Conservation (phyloP, 2,888 invertebrate species). For the Drosophila neutralis region DNA sequence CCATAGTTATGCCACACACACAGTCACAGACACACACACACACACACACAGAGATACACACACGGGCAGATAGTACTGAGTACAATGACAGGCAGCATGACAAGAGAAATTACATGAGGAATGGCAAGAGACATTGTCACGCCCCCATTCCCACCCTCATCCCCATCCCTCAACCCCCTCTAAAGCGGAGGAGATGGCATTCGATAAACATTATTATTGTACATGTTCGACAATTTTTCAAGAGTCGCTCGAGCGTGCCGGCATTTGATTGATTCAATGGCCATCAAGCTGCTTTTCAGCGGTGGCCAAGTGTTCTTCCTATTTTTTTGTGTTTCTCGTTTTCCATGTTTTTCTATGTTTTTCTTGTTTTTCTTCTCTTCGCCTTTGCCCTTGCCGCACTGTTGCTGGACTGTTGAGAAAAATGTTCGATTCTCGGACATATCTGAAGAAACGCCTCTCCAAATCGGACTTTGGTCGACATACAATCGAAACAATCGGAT, state of each 20-base stretch:
- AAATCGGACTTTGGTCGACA: neutral
- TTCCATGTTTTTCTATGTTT: neutral
- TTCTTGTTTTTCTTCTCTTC: neutral
- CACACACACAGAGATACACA: neutral
- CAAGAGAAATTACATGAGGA: neutral
- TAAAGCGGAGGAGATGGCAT: slow-evolving; percentile 56
- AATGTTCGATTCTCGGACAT: neutral
- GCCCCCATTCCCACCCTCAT: slow-evolving; percentile 20
- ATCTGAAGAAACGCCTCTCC: neutral
- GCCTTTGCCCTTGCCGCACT: neutral
- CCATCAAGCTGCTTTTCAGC: slow-evolving; percentile 12
- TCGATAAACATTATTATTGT: slow-evolving; percentile 79
- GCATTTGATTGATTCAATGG: slow-evolving; percentile 74
- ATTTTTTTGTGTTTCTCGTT: neutral
- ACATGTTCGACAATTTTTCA: slow-evolving; percentile 79
- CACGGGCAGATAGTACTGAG: neutral
- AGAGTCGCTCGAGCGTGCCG: slow-evolving; percentile 71
- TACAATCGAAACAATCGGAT: neutral
- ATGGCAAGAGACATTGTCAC: slow-evolving; percentile 40
- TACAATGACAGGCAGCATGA: slow-evolving; percentile 4
- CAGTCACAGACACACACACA: neutral
- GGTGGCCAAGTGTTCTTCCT: slow-evolving; percentile 2
- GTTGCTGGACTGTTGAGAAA: neutral
- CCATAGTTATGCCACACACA: slow-evolving; percentile 35
- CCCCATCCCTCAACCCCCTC: neutral